A percentile compares a stretch with the other conserved stretches of the same genome.
phyloP scores from a whole-genome alignment of 2,888 invertebrate species.

The Pristionchus japonicus region DNA sequence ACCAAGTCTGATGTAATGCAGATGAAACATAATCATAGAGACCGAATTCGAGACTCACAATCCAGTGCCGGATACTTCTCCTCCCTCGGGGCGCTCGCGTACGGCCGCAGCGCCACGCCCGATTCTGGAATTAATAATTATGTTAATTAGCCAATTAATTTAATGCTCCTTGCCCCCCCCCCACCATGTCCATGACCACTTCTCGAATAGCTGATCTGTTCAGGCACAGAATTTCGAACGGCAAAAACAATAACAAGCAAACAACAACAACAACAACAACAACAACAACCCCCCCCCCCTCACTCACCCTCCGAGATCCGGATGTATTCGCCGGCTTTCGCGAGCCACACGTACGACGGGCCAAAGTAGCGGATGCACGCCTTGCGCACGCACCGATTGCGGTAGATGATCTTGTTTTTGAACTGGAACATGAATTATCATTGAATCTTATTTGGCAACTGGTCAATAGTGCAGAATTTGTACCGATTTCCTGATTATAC shows the following conservation, averaged over 20 bases:
- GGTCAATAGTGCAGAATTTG: too few species aligned
- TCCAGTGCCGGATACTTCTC: slow-evolving; percentile 4
- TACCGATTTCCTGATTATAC: too few species aligned
- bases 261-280: too few species aligned
- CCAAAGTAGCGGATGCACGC: slow-evolving; percentile 30
- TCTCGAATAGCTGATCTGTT: too few species aligned
- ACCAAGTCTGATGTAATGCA: too few species aligned
- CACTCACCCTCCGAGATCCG: neutral
- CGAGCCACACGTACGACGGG: neutral
- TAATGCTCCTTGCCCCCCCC: too few species aligned
- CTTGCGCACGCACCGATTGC: slow-evolving; percentile 17
- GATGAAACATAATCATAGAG: neutral
- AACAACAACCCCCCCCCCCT: too few species aligned
- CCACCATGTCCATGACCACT: too few species aligned
- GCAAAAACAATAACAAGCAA: too few species aligned
- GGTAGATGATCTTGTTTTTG: slow-evolving; percentile 4
- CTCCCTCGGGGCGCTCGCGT: neutral
- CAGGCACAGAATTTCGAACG: too few species aligned
- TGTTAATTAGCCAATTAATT: neutral
- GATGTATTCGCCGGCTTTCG: neutral
- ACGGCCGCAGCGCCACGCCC: neutral
- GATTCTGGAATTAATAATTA: neutral
- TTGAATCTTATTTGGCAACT: too few species aligned
- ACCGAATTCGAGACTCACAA: slow-evolving; percentile 10
- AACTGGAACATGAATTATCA: too few species aligned